A percentile compares a stretch with the other conserved stretches of the same genome.
These are phyloP conservation scores for Augochlorella aurata DNA, from an alignment of 2,888 invertebrate genomes.

Conservation along the genomic window DNA sequence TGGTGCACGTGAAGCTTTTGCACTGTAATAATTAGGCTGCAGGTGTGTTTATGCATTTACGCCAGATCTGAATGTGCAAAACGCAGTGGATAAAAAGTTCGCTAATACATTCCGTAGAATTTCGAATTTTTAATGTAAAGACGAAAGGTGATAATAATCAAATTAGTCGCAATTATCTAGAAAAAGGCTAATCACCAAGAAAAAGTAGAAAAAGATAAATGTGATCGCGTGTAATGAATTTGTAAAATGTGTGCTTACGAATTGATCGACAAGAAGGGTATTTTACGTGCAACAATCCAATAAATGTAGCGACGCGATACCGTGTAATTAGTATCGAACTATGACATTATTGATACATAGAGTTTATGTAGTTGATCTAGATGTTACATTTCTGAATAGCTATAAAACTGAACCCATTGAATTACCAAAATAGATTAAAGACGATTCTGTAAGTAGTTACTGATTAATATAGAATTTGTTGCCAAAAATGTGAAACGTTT, in stretches of 20 bases:
- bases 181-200: neutral
- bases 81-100: neutral
- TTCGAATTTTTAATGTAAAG: neutral
- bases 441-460: slow-evolving; percentile 40
- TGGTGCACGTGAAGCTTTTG: slow-evolving; percentile 11
- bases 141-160: neutral
- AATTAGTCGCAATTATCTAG: neutral
- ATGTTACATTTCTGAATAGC: slow-evolving; percentile 36
- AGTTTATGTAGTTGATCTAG: slow-evolving; percentile 42
- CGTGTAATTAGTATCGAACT: slow-evolving; percentile 23
- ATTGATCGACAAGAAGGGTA: neutral
- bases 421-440: slow-evolving; percentile 37
- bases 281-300: slow-evolving; percentile 11
- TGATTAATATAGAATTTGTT: slow-evolving; percentile 41
- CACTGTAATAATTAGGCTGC: neutral
- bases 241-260: neutral
- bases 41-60: neutral
- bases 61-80: neutral
- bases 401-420: slow-evolving; percentile 25
- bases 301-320: slow-evolving; percentile 24
- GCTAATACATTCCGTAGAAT: neutral
- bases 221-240: slow-evolving; percentile 4
- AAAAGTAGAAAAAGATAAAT: neutral
- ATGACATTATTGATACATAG: slow-evolving; percentile 40
- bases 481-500: slow-evolving; percentile 51